Percentiles rank a stretch among this genome's conserved stretches.
phyloP scores from a whole-genome alignment of 1,140 invertebrate species.

The Samia ricini region DNA sequence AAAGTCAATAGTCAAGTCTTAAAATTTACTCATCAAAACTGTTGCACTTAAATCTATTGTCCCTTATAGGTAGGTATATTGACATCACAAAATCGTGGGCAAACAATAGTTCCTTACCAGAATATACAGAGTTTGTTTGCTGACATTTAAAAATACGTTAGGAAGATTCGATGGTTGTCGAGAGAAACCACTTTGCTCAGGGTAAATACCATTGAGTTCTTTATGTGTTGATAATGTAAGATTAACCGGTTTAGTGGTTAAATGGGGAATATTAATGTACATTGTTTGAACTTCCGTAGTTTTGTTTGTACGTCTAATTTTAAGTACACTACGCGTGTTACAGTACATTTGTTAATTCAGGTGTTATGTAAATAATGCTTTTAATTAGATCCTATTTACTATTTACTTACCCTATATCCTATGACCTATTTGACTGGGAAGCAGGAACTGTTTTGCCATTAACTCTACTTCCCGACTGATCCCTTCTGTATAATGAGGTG shows the following conservation, averaged over 20 bases:
- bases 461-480: no score
- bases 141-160: neutral
- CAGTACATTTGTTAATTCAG: neutral
- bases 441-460: no score
- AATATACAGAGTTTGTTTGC: neutral
- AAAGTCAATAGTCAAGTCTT: no score
- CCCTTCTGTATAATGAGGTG: no score
- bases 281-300: constrained; percentile 28
- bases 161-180: neutral
- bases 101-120: neutral
- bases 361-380: neutral
- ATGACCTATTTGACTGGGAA: no score
- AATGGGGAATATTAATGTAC: constrained; percentile 15
- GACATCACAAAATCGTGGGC: no score
- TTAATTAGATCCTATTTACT: no score
- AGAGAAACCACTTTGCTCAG: neutral
- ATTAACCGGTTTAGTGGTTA: constrained; percentile 27
- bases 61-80: no score
- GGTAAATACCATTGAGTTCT: neutral
- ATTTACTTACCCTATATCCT: no score
- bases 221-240: constrained; percentile 20
- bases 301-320: constrained; percentile 29
- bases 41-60: no score
- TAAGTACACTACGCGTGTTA: constrained; percentile 3
- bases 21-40: no score